Evolutionary conservation across 2,113 vertebrate species (phyloP).

Genomic region (Pitta sordida): DNA sequence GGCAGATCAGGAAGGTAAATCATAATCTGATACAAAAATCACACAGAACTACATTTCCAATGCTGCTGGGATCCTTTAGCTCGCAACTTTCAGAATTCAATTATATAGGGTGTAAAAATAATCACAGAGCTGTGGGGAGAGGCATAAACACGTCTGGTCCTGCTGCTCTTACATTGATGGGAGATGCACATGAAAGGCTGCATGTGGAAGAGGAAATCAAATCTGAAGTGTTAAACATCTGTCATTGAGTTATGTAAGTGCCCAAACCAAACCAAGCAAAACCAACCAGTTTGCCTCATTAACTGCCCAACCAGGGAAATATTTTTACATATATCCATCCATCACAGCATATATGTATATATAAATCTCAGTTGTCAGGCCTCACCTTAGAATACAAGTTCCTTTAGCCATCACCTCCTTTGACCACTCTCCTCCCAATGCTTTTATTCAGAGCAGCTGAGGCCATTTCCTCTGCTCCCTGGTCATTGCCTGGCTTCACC

Average conservation of each 20-base stretch:
- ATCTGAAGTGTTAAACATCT: not conserved
- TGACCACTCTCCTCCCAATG: not conserved
- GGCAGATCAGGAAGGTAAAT: not conserved
- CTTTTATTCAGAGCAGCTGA: not conserved
- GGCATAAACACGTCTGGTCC: not conserved
- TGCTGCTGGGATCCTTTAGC: not conserved
- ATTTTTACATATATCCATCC: not conserved
- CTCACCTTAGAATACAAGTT: not conserved
- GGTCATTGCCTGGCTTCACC: constrained; percentile 46
- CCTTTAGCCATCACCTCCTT: not conserved
- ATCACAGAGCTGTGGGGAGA: not conserved
- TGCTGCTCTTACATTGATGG: not conserved
- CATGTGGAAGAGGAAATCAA: not conserved
- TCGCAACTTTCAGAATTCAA: not conserved
- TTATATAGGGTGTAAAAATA: not conserved
- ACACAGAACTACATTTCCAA: not conserved
- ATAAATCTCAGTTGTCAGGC: not conserved
- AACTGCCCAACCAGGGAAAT: not conserved
- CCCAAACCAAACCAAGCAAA: not conserved
- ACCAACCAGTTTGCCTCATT: not conserved
- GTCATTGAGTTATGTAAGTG: not conserved
- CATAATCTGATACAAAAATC: not conserved
- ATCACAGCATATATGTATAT: not conserved
- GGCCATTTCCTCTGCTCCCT: not conserved
- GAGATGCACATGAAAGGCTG: not conserved